Evolutionary conservation across 2,888 invertebrate species (phyloP), one percentile per base, ranked within the genome.

Genomic region (Ichneumoninae sp.): DNA sequence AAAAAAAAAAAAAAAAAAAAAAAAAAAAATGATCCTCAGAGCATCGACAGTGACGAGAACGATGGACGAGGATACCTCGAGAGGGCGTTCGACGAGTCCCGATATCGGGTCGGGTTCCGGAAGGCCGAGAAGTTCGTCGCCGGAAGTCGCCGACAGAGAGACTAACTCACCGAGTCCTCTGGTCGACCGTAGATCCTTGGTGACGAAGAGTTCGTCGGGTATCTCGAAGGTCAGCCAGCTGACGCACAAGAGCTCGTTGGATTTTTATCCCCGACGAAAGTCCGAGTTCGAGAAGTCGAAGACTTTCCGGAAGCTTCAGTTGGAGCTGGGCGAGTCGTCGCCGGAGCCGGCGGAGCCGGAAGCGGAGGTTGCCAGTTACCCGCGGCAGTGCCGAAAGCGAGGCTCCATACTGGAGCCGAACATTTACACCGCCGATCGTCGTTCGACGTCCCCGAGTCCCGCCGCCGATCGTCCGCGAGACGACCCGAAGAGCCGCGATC

Each of bases 281-380:
- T 86, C 86, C 0, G 86, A 86, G 54, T 86, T 86, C 22, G 86
- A 86, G 66, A 86, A 86, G 60, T 86, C 86, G 8, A 85, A 83
- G 36, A 86, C 85, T 1, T 86, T 86, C 26, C 30, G 86, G 8
- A 86, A 85, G 71, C 76, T 86, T 1, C 83, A 85, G 26, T 33
- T 85, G 50, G 85, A 86, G 44, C 57, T 86, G 44, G 85, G 83
- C 1, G 85, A 83, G 47, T 85, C 85, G 8, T 85, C 85, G 30
- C 85, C 85, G 13, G 85, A 85, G 54, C 83, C 85, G 0, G 47
- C 68, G 33, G 82, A 85, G 71, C 79, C 79, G 36, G 80, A 85
- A 0, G 73, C 76, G n/a, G 19, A 52, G 40, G 57, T 52, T n/a
- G 26, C 22, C 7, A 5, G 13, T 7, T 76, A 69, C n/a, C 19